phyloP scores from a whole-genome alignment of 1,140 invertebrate species.

The Dendroctonus ponderosae region DNA sequence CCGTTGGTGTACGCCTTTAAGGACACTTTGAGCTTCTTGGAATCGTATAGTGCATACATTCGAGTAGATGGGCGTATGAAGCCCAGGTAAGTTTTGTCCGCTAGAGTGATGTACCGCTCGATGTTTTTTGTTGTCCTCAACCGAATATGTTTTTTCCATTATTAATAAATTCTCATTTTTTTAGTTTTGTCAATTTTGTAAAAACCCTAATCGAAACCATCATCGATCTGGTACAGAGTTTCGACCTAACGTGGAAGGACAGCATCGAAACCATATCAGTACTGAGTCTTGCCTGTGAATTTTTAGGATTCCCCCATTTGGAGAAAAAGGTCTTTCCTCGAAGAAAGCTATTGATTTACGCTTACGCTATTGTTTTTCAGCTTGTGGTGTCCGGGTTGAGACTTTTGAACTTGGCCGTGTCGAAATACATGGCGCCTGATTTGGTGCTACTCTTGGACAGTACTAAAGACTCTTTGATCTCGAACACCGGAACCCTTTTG shows the following conservation, averaged over 20 bases:
- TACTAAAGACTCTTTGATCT: constrained; percentile 61
- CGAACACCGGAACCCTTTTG: constrained; percentile 64
- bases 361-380: constrained; percentile 20
- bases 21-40: constrained; percentile 49
- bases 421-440: constrained; percentile 73
- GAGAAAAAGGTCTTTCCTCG: constrained; percentile 15
- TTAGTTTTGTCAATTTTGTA: constrained; percentile 42
- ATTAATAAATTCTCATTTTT: constrained; percentile 5
- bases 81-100: not conserved
- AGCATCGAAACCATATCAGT: constrained; percentile 66
- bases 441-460: constrained; percentile 68
- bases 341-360: not conserved
- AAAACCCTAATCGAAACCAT: constrained; percentile 63
- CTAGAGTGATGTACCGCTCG: not conserved
- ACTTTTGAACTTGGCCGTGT: constrained; percentile 64
- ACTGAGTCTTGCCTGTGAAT: constrained; percentile 48
- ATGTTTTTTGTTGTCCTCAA: too few relatives aligned
- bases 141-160: not conserved
- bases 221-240: constrained; percentile 63
- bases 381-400: constrained; percentile 64
- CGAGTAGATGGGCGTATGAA: not conserved
- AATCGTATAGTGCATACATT: not conserved
- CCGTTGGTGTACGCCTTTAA: constrained; percentile 65
- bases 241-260: constrained; percentile 72
- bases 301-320: constrained; percentile 43